Evolutionary conservation across 2,797 vertebrate species (phyloP).

Genomic region (Darevskia nairensis): DNA sequence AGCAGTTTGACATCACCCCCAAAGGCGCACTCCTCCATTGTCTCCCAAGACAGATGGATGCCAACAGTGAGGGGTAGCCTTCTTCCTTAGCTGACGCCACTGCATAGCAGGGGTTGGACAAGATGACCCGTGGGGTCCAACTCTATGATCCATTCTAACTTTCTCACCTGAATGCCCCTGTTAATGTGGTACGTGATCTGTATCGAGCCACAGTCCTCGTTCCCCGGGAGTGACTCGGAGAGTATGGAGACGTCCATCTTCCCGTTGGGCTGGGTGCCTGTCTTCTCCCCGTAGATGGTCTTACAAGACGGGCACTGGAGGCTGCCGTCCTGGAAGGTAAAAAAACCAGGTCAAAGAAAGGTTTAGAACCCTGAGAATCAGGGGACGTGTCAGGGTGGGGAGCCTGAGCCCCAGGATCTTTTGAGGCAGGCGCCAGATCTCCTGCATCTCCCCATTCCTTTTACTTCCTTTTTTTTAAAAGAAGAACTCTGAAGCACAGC

Average conservation of each 20-base stretch:
- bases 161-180: conserved; percentile 90
- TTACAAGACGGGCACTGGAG: conserved; percentile 97
- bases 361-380: too few species aligned
- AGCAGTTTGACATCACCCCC: too few species aligned
- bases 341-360: too few species aligned
- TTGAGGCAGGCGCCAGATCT: background rate
- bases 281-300: conserved; percentile 98
- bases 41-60: too few species aligned
- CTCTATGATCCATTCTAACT: background rate
- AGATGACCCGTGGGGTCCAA: too few species aligned
- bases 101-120: too few species aligned
- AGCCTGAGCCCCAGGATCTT: too few species aligned
- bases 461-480: too few species aligned
- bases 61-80: background rate
- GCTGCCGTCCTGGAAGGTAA: conserved; percentile 89
- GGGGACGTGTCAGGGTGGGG: background rate
- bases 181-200: conserved; percentile 95
- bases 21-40: too few species aligned
- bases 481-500: too few species aligned
- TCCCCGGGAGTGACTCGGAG: conserved; percentile 89
- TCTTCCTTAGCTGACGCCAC: background rate
- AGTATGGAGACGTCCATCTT: conserved; percentile 96
- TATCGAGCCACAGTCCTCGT: conserved; percentile 92
- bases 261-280: conserved; percentile 94
- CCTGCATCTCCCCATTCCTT: too few species aligned